Base-by-base conservation (phyloP, 2,888 invertebrate species). In the Mimumesa dahlbomi region DNA sequence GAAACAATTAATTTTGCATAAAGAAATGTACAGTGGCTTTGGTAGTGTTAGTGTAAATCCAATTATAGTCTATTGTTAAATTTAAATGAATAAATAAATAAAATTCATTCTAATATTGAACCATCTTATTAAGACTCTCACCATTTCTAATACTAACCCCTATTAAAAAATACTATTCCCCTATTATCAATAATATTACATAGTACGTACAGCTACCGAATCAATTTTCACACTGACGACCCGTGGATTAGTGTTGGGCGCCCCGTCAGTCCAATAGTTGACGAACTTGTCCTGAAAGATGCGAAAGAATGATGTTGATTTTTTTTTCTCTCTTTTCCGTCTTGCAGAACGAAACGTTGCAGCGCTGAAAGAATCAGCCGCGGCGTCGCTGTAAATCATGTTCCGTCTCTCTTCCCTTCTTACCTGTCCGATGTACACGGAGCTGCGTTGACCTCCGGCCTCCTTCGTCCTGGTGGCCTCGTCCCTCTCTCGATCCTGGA, bases 381-480 rank as follows among this genome's bases (percentile, higher is more conserved):
- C 61, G 18, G 48, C 67, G 57, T 66, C 68, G 73, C 62, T 64
- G 65, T 75, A 72, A 72, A 70, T 73, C 62, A 52, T 52, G 50
- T 66, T 66, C 59, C 48, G 52, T 74, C 73, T 72, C 71, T 68
- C 50, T 71, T 71, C 58, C 56, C 57, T 79, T 70, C 66, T 80
- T 88, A 89, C 89, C 88, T 89, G 89, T 84, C 86, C 88, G 65
- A 89, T 88, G 76, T 87, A 87, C 81, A 87, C 84, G 75, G 87
- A 83, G 80, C 85, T 85, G 76, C 86, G 85, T 84, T 88, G 87
- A 83, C 85, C 87, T 82, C 83, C 85, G 72, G 78, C 79, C 73
- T 87, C 82, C 61, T 73, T 87, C 71, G 84, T 85, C 76, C 83
- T 83, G 73, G 79, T 84, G 68, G 84, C 84, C 81, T 88, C 86